phyloP scores from a whole-genome alignment of 2,888 invertebrate species.

The Ectobius pallidus region DNA sequence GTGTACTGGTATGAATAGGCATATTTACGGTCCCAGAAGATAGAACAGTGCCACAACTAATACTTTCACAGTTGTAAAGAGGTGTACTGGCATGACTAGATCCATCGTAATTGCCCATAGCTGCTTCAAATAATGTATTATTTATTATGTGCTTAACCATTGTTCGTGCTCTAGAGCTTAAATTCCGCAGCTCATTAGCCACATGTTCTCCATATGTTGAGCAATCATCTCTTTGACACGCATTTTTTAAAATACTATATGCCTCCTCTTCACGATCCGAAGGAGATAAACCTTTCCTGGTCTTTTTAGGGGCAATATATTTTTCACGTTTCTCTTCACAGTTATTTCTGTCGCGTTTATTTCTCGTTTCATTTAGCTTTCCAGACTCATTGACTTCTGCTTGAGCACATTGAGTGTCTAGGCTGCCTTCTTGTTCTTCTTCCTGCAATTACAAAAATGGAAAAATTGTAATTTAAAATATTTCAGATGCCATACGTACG shows the following conservation, averaged over 20 bases:
- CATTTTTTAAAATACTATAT: background rate
- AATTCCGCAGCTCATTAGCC: background rate
- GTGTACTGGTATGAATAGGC: too few species aligned
- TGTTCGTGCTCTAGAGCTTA: background rate
- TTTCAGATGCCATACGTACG: too few species aligned
- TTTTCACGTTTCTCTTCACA: too few species aligned
- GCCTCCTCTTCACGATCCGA: background rate
- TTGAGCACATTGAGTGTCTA: background rate
- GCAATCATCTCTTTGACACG: background rate
- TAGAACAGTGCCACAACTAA: too few species aligned
- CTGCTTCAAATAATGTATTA: background rate
- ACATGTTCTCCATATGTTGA: conserved; percentile 4
- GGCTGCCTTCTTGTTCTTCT: conserved; percentile 38
- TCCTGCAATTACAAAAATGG: conserved; percentile 9
- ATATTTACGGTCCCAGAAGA: too few species aligned
- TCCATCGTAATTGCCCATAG: background rate
- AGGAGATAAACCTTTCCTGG: too few species aligned
- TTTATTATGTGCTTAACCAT: background rate
- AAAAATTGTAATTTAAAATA: too few species aligned
- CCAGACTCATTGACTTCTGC: conserved; percentile 37
- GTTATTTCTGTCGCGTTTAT: too few species aligned
- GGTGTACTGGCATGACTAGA: too few species aligned
- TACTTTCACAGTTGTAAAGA: too few species aligned
- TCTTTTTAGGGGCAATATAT: too few species aligned
- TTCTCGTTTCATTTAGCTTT: background rate